phyloP scores from a whole-genome alignment of 2,797 vertebrate genomes.

The Lycodopsis pacificus region DNA sequence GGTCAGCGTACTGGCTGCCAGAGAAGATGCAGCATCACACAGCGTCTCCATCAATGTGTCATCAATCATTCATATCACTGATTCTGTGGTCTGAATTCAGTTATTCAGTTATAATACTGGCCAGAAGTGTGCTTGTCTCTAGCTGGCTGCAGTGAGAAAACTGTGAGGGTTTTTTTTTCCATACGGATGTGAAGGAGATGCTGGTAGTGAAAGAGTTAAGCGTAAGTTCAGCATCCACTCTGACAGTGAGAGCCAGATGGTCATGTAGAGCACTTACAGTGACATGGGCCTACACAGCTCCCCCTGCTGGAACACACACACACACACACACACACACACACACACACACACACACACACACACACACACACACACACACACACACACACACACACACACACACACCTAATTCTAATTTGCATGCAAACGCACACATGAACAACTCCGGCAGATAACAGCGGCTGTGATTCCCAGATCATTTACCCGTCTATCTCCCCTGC shows the following conservation, averaged over 20 bases:
- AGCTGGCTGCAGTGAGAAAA: background rate
- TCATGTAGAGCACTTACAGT: constrained; percentile 78
- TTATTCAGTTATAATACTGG: background rate
- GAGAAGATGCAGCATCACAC: constrained; percentile 36
- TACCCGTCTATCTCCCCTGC: constrained; percentile 8
- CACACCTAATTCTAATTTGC: constrained; percentile 52
- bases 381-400: background rate
- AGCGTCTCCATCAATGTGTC: constrained; percentile 30
- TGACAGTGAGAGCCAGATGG: constrained; percentile 84
- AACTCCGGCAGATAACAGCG: constrained; percentile 50
- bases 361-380: background rate
- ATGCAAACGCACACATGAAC: constrained; percentile 47
- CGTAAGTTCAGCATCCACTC: constrained; percentile 75
- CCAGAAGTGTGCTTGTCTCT: background rate
- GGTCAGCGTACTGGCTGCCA: constrained; percentile 36
- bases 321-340: constrained; percentile 18
- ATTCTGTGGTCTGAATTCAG: constrained; percentile 1
- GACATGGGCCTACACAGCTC: constrained; percentile 74
- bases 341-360: constrained; percentile 24
- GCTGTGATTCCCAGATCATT: constrained; percentile 65
- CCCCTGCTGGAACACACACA: constrained; percentile 75
- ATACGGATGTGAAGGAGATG: constrained; percentile 2
- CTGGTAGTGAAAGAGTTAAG: constrained; percentile 74
- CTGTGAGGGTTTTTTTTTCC: background rate
- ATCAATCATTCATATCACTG: constrained; percentile 33